Evolutionary conservation across 2,797 vertebrate species (phyloP), one percentile per base, ranked within the genome.

Genomic region (Lepidocolaptes lacrymiger): DNA sequence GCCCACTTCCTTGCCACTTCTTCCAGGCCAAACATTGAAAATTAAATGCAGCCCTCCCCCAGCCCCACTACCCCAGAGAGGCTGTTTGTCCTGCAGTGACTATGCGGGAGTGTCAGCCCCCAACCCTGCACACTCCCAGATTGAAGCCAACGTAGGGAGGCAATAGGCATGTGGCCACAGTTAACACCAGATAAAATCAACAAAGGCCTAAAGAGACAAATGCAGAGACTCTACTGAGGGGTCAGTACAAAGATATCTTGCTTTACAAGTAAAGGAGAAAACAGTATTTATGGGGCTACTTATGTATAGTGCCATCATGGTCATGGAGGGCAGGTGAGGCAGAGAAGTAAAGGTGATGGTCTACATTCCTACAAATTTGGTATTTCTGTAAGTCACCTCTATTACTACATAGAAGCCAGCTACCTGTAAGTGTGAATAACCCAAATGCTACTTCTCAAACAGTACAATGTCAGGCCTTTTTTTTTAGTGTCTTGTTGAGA

Each of bases 21-120:
- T 67, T 71, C 43, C 32, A 58, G 51, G 21, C 6, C 30, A 36
- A 74, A 28, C 5, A 18, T 1, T 54, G 17, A 67, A 34, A 67
- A 58, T 30, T 28, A 8, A 52, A 62, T 6, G 32, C 15, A 62
- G 32, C 2, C 12, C 11, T 59, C 14, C 16, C 5, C 5, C 10
- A 27, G 19, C 21, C 44, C 44, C 21, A 46, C 62, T 2, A 26
- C 4, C 9, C 15, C 2, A 2, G 23, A 7, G 32, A 14, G 20
- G 12, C 37, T 82, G 34, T 32, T 21, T 49, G 28, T 32, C 34
- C 37, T 2, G 0, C 24, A 26, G 24, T 21, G 43, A 15, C 23
- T 15, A 1, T 0, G 0, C 0, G 43, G 21, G 9, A 20, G 3
- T 34, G 49, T 12, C 52, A 63, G 32, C 6, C 18, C 30, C 34